A percentile compares a stretch with the other conserved stretches of the same genome.
Conservation (phyloP, 2,113 vertebrate species). For the Bufo bufo region DNA sequence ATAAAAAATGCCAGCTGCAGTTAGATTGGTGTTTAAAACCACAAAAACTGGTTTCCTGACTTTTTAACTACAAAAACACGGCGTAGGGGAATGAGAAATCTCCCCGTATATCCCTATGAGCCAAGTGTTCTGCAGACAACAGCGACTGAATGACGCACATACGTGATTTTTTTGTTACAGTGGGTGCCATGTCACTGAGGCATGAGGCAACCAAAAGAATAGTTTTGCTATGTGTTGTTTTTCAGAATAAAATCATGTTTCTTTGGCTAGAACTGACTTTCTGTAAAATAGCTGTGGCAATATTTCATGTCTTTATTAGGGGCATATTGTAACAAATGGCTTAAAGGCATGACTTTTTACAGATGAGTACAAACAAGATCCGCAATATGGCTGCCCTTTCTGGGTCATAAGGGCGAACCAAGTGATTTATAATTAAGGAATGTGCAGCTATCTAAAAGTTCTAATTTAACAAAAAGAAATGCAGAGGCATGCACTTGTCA, state of each 20-base stretch:
- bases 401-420: not conserved
- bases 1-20: no score
- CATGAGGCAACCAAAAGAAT: no score
- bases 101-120: no score
- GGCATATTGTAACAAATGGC: not conserved
- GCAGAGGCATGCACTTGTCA: constrained; percentile 40
- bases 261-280: not conserved
- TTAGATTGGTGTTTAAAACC: no score
- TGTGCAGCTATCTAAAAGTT: constrained; percentile 27
- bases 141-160: no score
- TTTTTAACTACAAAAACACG: no score
- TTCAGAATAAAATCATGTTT: not conserved
- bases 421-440: constrained; percentile 26
- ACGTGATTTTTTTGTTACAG: no score
- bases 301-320: constrained; percentile 14
- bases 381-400: not conserved
- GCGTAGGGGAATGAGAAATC: no score
- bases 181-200: no score
- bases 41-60: no score
- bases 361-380: not conserved
- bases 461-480: constrained; percentile 15
- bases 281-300: not conserved
- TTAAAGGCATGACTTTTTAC: not conserved
- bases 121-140: no score
- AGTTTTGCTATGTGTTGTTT: not conserved